Evolutionary conservation across 1,140 invertebrate species (phyloP).

Genomic region (Palaemon carinicauda): DNA sequence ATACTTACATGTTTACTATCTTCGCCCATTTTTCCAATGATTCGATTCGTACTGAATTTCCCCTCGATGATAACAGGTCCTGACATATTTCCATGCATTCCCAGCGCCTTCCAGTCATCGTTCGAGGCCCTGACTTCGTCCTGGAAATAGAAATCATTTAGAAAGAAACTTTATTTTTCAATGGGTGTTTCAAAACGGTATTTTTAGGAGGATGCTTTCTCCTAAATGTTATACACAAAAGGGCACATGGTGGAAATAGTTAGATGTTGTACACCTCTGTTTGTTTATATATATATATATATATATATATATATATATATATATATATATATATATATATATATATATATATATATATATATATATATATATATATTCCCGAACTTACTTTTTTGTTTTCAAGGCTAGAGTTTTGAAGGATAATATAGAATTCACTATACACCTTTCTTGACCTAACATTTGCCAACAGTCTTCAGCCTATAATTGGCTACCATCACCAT

Average conservation of each 20-base stretch:
- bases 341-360: neutral
- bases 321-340: neutral
- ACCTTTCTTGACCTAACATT: neutral
- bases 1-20: neutral
- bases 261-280: neutral
- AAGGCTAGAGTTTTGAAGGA: neutral
- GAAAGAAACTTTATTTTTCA: neutral
- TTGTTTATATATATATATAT: neutral
- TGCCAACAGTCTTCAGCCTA: too few relatives aligned
- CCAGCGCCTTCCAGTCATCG: conserved; percentile 53
- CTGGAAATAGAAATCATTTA: neutral
- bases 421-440: neutral
- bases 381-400: neutral
- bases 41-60: conserved; percentile 26
- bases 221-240: too few relatives aligned
- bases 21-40: conserved; percentile 42
- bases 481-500: too few relatives aligned
- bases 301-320: neutral
- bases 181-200: too few relatives aligned
- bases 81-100: conserved; percentile 58
- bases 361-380: neutral
- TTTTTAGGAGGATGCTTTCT: too few relatives aligned
- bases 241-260: too few relatives aligned
- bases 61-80: conserved; percentile 56
- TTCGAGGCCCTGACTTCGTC: conserved; percentile 55